These are phyloP conservation scores for Nycticebus coucang DNA, from an alignment of 2,113 vertebrate genomes.

Conservation along the genomic window DNA sequence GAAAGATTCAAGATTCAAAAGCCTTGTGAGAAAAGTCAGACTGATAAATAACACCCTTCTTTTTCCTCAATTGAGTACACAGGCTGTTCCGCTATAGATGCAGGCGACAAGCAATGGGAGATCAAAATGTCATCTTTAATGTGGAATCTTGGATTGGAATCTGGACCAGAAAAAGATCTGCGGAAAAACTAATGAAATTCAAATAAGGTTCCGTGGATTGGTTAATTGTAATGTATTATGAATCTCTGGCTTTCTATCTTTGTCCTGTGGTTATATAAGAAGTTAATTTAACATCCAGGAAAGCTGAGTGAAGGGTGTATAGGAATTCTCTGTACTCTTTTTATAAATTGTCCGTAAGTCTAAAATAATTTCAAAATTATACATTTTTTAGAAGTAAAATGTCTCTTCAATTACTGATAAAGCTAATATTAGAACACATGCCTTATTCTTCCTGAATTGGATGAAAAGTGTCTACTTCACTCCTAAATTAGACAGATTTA, in stretches of 20 bases:
- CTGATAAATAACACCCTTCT: neutral
- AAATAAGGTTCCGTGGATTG: neutral
- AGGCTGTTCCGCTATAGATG: neutral
- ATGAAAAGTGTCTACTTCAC: neutral
- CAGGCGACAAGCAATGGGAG: no score
- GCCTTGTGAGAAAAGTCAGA: neutral
- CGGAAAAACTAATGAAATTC: neutral
- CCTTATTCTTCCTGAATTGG: neutral
- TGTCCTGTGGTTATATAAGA: neutral
- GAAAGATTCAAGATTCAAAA: neutral
- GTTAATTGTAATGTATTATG: neutral
- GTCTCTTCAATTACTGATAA: neutral
- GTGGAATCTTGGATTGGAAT: neutral
- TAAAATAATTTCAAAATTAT: conserved; percentile 45
- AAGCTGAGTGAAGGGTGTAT: neutral
- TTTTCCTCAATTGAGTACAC: neutral
- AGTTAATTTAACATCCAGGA: neutral
- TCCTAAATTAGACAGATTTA: neutral
- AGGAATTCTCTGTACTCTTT: neutral
- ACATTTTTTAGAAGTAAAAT: neutral
- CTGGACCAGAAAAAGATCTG: neutral
- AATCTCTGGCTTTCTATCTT: neutral
- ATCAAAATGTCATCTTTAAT: neutral
- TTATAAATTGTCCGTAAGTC: neutral
- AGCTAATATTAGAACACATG: neutral